phyloP scores from a whole-genome alignment of 2,113 vertebrate species.

The Mugil cephalus region DNA sequence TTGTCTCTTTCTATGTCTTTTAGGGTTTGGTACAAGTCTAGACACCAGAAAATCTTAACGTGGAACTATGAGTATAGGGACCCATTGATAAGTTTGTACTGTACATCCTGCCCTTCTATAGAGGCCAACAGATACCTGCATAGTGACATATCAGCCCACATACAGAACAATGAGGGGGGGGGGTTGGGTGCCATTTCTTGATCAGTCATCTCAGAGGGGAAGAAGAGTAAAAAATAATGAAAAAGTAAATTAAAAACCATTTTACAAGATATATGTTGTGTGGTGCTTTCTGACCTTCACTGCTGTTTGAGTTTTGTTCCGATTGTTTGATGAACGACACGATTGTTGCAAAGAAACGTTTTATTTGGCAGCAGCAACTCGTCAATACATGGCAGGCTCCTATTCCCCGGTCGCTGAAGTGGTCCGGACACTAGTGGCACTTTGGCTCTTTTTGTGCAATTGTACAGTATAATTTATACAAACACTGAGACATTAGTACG shows the following conservation, averaged over 20 bases:
- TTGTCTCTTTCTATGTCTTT: slow-evolving; percentile 55
- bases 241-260: slow-evolving; percentile 83
- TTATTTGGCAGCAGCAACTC: slow-evolving; percentile 57
- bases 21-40: slow-evolving; percentile 59
- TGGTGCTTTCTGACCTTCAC: slow-evolving; percentile 15
- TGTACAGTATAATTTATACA: background rate
- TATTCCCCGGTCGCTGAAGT: slow-evolving; percentile 11
- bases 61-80: slow-evolving; percentile 34
- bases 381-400: slow-evolving; percentile 15
- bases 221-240: slow-evolving; percentile 55
- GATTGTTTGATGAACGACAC: background rate
- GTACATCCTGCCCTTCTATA: slow-evolving; percentile 51
- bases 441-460: slow-evolving; percentile 43
- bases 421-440: slow-evolving; percentile 30
- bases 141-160: slow-evolving; percentile 78
- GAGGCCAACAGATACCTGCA: slow-evolving; percentile 64
- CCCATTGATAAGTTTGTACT: slow-evolving; percentile 51
- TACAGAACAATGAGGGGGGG: slow-evolving; percentile 49
- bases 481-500: slow-evolving; percentile 15
- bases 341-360: slow-evolving; percentile 21
- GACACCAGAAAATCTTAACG: slow-evolving; percentile 42
- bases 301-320: background rate
- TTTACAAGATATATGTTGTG: slow-evolving; percentile 81
- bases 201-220: slow-evolving; percentile 79
- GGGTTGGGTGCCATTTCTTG: slow-evolving; percentile 71